These are phyloP conservation scores for Cossypha dichroa DNA, from an alignment of 2,797 vertebrate genomes.

Conservation along the genomic window DNA sequence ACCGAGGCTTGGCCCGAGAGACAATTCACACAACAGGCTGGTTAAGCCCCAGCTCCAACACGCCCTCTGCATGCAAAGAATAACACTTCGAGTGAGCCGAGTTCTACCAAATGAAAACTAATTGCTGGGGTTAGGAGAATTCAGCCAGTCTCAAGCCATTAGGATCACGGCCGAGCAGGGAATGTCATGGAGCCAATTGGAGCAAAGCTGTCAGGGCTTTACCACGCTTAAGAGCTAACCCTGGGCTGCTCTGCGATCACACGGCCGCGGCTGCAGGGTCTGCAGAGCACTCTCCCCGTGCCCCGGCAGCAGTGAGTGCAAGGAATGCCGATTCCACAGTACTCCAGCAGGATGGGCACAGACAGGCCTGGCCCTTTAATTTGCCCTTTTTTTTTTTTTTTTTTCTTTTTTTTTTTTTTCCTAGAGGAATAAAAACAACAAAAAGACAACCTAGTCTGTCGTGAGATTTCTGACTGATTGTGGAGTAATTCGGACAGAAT, in stretches of 20 bases:
- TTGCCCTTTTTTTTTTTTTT: neutral
- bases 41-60: neutral
- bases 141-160: constrained; percentile 67
- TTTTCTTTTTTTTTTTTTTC: neutral
- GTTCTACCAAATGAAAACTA: constrained; percentile 59
- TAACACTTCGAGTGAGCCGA: constrained; percentile 26
- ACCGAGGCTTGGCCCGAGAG: neutral
- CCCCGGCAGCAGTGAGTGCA: neutral
- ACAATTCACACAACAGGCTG: neutral
- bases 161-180: constrained; percentile 21
- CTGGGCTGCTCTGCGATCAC: neutral
- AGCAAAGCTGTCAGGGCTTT: constrained; percentile 53
- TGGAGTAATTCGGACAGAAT: constrained; percentile 66
- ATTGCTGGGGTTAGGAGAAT: constrained; percentile 63
- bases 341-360: neutral
- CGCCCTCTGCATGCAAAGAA: constrained; percentile 29
- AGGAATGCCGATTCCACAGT: constrained; percentile 12
- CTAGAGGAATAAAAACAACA: constrained; percentile 58
- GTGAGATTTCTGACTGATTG: constrained; percentile 67
- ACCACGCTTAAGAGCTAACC: constrained; percentile 9
- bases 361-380: constrained; percentile 5
- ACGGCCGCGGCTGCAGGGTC: neutral
- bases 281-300: neutral
- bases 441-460: constrained; percentile 62
- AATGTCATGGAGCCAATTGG: constrained; percentile 71